These are phyloP conservation scores for Chaetodon trifascialis DNA, from an alignment of 2,113 vertebrate genomes.

Conservation along the genomic window DNA sequence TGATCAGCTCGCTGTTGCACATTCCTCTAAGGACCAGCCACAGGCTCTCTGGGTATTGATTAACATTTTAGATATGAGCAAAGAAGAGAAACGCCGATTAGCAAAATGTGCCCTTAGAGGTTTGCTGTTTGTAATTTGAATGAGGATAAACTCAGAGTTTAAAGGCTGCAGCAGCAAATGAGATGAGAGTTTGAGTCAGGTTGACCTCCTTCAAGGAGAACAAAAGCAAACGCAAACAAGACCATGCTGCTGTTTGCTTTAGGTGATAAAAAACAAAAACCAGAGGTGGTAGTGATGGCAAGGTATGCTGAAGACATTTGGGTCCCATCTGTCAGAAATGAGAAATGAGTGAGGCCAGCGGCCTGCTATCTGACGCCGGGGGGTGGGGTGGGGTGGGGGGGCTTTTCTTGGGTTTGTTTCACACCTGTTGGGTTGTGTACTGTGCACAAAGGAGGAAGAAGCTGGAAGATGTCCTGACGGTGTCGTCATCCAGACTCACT, in stretches of 20 bases:
- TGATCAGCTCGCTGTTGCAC: slow-evolving; percentile 45
- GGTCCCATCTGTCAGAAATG: slow-evolving; percentile 11
- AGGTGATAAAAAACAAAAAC: slow-evolving; percentile 16
- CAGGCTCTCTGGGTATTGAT: slow-evolving; percentile 61
- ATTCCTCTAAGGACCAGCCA: slow-evolving; percentile 50
- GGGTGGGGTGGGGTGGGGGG: slow-evolving; percentile 1
- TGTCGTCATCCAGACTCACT: slow-evolving; percentile 15
- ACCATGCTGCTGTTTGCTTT: slow-evolving; percentile 28
- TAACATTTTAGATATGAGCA: slow-evolving; percentile 69
- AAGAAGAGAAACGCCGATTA: slow-evolving; percentile 45
- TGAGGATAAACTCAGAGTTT: slow-evolving; percentile 44
- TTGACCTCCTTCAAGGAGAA: slow-evolving; percentile 53
- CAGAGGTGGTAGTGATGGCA: slow-evolving; percentile 5
- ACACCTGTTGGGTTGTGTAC: slow-evolving; percentile 33
- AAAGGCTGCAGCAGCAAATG: slow-evolving; percentile 31
- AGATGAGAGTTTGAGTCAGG: not conserved
- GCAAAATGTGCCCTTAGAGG: slow-evolving; percentile 31
- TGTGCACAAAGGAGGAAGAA: slow-evolving; percentile 6
- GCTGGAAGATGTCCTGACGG: slow-evolving; percentile 2
- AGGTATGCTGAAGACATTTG: slow-evolving; percentile 27
- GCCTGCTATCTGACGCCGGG: slow-evolving; percentile 27
- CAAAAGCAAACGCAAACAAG: slow-evolving; percentile 45
- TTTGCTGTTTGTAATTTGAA: slow-evolving; percentile 61
- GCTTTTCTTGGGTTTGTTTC: slow-evolving; percentile 29
- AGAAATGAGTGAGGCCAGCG: slow-evolving; percentile 14